Evolutionary conservation across 2,113 vertebrate genomes (phyloP).

Genomic region (Lasiurus cinereus): DNA sequence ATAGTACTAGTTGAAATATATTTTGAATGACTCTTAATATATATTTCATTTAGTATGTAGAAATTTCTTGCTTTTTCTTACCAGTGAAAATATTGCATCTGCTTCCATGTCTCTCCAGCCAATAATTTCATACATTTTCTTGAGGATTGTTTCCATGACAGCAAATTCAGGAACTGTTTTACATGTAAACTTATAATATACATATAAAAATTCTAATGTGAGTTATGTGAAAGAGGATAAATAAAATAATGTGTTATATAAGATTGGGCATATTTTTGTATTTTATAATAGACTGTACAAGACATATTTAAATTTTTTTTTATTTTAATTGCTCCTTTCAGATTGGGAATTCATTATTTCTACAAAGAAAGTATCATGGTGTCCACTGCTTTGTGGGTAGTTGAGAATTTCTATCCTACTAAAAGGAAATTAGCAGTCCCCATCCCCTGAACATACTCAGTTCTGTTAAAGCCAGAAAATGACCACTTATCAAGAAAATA

Average conservation of each 20-base stretch:
- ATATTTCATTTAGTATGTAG: background rate
- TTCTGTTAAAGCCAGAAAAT: background rate
- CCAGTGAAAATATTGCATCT: conserved; percentile 88
- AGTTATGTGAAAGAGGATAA: background rate
- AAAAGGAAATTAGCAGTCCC: background rate
- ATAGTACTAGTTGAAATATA: background rate
- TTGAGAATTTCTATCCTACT: background rate
- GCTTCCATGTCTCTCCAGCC: conserved; percentile 84
- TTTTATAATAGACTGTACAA: background rate
- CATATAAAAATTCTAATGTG: background rate
- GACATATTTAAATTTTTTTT: background rate
- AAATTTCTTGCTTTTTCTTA: conserved; percentile 59
- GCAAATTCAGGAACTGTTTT: conserved; percentile 88
- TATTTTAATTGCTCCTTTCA: background rate
- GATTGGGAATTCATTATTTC: background rate
- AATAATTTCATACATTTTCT: conserved; percentile 88
- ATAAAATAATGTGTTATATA: background rate
- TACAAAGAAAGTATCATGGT: background rate
- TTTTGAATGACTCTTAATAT: background rate
- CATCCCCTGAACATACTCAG: background rate
- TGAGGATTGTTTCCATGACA: conserved; percentile 86
- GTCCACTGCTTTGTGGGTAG: background rate
- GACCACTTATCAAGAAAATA: background rate
- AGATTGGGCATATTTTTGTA: background rate
- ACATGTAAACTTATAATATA: conserved; percentile 85